Percentiles rank a stretch among this genome's conserved stretches.
Conservation (phyloP, 2,888 invertebrate species). For the Drosophila antonietae region DNA sequence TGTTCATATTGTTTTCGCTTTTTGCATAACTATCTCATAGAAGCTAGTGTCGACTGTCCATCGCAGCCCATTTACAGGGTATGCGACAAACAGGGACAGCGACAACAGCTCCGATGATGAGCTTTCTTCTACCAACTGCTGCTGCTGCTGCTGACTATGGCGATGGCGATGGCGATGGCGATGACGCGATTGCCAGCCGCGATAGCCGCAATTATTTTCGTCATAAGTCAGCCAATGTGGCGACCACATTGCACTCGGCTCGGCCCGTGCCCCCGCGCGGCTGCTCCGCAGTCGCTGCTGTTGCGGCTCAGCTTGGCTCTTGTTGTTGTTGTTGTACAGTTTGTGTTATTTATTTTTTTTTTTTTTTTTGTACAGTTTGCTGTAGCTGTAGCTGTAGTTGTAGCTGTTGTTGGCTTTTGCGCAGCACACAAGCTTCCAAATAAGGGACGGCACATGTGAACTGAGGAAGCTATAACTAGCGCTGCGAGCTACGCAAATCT, state of each 20-base stretch:
- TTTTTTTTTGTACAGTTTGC: constrained; percentile 19
- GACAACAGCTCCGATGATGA: constrained; percentile 43
- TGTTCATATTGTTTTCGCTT: too few relatives aligned
- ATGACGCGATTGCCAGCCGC: constrained; percentile 76
- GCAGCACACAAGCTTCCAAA: constrained; percentile 84
- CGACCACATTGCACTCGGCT: constrained; percentile 67
- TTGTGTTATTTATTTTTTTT: constrained; percentile 35
- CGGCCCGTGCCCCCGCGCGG: background rate
- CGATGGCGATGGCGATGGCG: constrained; percentile 64
- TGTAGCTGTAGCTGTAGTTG: background rate
- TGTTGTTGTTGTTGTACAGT: constrained; percentile 55
- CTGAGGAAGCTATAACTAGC: constrained; percentile 83
- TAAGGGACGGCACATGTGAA: constrained; percentile 85
- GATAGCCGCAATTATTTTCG: constrained; percentile 79
- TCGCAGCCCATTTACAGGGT: constrained; percentile 16
- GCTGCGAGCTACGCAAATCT: constrained; percentile 82
- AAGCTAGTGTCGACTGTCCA: background rate
- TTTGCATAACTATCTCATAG: too few relatives aligned
- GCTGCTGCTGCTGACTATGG: constrained; percentile 32
- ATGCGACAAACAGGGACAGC: constrained; percentile 6
- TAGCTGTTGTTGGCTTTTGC: constrained; percentile 35
- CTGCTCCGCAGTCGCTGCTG: background rate
- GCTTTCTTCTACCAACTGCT: constrained; percentile 57
- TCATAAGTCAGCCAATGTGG: constrained; percentile 80
- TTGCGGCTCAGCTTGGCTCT: constrained; percentile 29